phyloP scores from a whole-genome alignment of 2,113 vertebrate species.

The Centropus unirufus region DNA sequence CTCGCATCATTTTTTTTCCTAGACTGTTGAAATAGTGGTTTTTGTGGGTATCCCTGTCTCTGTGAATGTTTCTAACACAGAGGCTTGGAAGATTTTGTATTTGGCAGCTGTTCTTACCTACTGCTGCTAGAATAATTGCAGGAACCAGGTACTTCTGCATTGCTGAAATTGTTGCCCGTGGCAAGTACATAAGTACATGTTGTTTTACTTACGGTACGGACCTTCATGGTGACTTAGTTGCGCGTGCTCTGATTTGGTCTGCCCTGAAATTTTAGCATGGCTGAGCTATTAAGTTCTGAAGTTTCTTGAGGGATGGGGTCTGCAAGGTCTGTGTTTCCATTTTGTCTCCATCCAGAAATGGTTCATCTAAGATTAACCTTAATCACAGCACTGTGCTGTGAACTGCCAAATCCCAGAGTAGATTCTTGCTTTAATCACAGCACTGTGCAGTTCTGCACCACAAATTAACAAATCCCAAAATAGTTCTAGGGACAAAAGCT shows the following conservation, averaged over 20 bases:
- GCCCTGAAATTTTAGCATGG: neutral
- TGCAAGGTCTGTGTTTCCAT: neutral
- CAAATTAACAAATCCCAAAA: neutral
- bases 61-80: slow-evolving; percentile 16
- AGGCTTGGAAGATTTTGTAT: neutral
- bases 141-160: slow-evolving; percentile 33
- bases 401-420: neutral
- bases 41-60: neutral
- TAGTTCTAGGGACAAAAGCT: neutral
- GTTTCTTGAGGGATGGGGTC: neutral
- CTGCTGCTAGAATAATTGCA: slow-evolving; percentile 49
- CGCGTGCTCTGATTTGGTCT: neutral
- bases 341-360: neutral
- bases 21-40: neutral
- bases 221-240: neutral
- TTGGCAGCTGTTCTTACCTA: slow-evolving; percentile 44
- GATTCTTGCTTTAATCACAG: neutral
- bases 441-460: neutral
- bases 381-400: neutral
- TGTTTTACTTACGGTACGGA: neutral
- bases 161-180: neutral
- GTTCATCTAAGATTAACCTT: slow-evolving; percentile 10
- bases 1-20: neutral
- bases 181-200: slow-evolving; percentile 14
- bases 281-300: neutral